phyloP scores from a whole-genome alignment of 2,888 invertebrate species.

The Diabrotica balteata region DNA sequence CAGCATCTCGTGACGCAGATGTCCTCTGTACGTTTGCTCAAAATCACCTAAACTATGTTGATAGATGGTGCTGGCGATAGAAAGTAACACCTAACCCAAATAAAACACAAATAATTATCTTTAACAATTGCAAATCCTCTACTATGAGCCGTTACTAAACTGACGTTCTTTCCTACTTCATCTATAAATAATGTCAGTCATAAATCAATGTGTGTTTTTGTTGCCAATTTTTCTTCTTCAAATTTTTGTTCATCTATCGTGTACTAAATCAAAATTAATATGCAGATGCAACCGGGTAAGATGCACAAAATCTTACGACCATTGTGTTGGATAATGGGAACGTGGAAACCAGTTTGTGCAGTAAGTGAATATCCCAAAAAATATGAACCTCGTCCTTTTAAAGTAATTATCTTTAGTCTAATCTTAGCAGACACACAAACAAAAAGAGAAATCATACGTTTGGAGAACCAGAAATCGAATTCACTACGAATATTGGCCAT shows the following conservation, averaged over 20 bases:
- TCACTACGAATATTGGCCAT: too few relatives aligned
- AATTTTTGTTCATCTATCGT: not conserved
- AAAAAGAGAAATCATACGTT: too few relatives aligned
- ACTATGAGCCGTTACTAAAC: conserved; percentile 63
- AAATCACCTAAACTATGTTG: too few relatives aligned
- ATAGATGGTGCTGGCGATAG: too few relatives aligned
- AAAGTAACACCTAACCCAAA: too few relatives aligned
- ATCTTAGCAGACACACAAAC: too few relatives aligned
- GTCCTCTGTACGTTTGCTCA: too few relatives aligned
- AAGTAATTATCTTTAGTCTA: conserved; percentile 69
- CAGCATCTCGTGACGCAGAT: too few relatives aligned
- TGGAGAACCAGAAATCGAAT: too few relatives aligned
- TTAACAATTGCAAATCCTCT: conserved; percentile 69
- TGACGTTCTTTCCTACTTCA: conserved; percentile 62
- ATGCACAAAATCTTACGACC: conserved; percentile 9
- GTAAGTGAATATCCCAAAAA: conserved; percentile 67
- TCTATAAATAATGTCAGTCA: conserved; percentile 59
- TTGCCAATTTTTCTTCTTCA: not conserved
- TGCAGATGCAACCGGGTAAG: conserved; percentile 1
- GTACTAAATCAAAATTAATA: conserved; percentile 5
- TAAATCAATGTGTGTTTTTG: too few relatives aligned
- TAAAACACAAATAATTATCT: too few relatives aligned
- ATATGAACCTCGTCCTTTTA: conserved; percentile 63
- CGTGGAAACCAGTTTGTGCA: conserved; percentile 50
- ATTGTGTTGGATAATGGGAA: conserved; percentile 6